A percentile compares a stretch with the other conserved stretches of the same genome.
Conservation (phyloP, 2,888 invertebrate genomes). For the Drosophila sordidapex region DNA sequence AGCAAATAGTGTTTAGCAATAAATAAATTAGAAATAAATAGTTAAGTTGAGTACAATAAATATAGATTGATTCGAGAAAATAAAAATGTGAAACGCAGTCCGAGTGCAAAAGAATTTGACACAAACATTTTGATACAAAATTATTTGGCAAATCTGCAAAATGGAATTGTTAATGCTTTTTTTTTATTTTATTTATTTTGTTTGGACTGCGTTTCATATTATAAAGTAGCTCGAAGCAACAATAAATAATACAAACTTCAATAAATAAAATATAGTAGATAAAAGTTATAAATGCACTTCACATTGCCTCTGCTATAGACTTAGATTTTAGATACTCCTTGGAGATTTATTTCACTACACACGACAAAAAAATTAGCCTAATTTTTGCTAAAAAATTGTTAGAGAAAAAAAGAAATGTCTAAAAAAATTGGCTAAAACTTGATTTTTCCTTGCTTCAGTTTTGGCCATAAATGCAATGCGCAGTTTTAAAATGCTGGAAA, state of each 20-base stretch:
- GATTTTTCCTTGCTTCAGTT: conserved; percentile 12
- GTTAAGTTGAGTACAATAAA: conserved; percentile 55
- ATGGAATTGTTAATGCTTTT: conserved; percentile 10
- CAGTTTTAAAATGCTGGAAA: conserved; percentile 80
- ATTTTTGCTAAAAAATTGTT: conserved; percentile 52
- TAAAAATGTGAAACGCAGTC: conserved; percentile 35
- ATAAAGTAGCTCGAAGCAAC: conserved; percentile 49
- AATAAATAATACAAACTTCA: conserved; percentile 58
- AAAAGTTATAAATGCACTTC: conserved; percentile 71
- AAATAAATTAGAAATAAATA: conserved; percentile 59
- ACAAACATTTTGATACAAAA: conserved; percentile 84
- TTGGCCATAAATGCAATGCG: conserved; percentile 69
- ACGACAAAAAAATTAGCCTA: conserved; percentile 53
- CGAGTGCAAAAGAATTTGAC: conserved; percentile 58
- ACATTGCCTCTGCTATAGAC: conserved; percentile 60
- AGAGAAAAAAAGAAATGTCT: conserved; percentile 24
- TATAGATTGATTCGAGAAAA: conserved; percentile 42
- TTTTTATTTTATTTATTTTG: background rate
- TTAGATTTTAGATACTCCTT: conserved; percentile 62
- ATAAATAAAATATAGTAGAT: conserved; percentile 56
- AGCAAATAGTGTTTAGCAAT: conserved; percentile 51
- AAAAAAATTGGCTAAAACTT: conserved; percentile 39
- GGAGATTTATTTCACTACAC: conserved; percentile 52
- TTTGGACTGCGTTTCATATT: conserved; percentile 19
- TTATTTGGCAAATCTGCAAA: conserved; percentile 74